Conservation (phyloP, 2,797 vertebrate genomes). For the Danio tinwini region DNA sequence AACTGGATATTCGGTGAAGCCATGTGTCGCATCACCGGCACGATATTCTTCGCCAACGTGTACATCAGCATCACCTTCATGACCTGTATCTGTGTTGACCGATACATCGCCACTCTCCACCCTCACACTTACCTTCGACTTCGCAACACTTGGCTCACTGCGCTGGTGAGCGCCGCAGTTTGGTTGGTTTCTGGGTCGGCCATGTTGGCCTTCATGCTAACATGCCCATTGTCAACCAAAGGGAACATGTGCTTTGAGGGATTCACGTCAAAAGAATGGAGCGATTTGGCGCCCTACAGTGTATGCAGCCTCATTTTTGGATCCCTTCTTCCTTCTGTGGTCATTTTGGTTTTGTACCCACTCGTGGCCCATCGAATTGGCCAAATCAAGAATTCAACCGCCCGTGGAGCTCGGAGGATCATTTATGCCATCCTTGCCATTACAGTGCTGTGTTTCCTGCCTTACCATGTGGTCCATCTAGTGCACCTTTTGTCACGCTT, state of each 20-base stretch:
- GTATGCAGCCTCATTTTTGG: conserved; percentile 74
- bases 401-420: conserved; percentile 70
- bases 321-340: conserved; percentile 74
- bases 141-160: conserved; percentile 33
- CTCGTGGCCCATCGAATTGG: conserved; percentile 70
- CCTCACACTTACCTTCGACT: conserved; percentile 78
- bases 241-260: conserved; percentile 80
- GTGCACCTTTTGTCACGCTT: conserved; percentile 75
- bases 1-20: conserved; percentile 79
- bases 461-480: conserved; percentile 80
- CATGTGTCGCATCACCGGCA: conserved; percentile 75
- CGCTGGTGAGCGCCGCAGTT: conserved; percentile 59
- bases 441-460: conserved; percentile 84
- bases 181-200: conserved; percentile 64
- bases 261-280: conserved; percentile 71
- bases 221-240: conserved; percentile 68
- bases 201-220: conserved; percentile 68
- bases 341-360: conserved; percentile 79
- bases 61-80: conserved; percentile 84
- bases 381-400: conserved; percentile 61
- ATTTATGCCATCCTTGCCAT: conserved; percentile 78
- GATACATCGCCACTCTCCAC: conserved; percentile 81
- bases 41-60: conserved; percentile 77
- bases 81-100: conserved; percentile 82
- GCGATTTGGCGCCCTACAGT: conserved; percentile 66